phyloP scores from a whole-genome alignment of 2,113 vertebrate genomes.

The Engystomops pustulosus region DNA sequence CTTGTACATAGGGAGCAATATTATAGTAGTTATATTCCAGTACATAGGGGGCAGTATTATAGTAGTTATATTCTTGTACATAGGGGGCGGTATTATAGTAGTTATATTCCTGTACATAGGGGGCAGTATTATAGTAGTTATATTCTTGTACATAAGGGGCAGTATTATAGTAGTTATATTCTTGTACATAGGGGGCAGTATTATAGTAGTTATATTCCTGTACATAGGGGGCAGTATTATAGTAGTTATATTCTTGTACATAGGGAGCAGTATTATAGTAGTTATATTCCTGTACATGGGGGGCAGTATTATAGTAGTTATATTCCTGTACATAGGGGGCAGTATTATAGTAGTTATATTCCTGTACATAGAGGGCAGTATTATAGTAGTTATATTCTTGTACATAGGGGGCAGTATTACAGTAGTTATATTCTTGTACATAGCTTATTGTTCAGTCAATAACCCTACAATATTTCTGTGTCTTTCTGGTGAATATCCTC shows the following conservation, averaged over 20 bases:
- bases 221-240: too few species aligned
- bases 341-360: too few species aligned
- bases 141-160: too few species aligned
- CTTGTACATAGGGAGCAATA: not conserved
- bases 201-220: too few species aligned
- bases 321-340: too few species aligned
- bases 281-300: not conserved
- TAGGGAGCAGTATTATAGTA: not conserved
- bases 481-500: not conserved
- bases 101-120: not conserved
- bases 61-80: conserved; percentile 7
- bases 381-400: too few species aligned
- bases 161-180: too few species aligned
- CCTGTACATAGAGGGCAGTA: too few species aligned
- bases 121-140: not conserved
- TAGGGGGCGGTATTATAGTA: conserved; percentile 1
- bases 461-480: not conserved
- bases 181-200: too few species aligned
- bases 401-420: not conserved
- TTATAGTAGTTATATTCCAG: not conserved
- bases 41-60: not conserved
- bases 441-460: not conserved
- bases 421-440: too few species aligned
- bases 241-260: too few species aligned
- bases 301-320: too few species aligned